Percentiles rank a stretch among this genome's conserved stretches.
These are phyloP conservation scores for Thelohanellus kitauei DNA, from an alignment of 30 jellyfish, hydroid and myxozoan species.

Conservation along the genomic window DNA sequence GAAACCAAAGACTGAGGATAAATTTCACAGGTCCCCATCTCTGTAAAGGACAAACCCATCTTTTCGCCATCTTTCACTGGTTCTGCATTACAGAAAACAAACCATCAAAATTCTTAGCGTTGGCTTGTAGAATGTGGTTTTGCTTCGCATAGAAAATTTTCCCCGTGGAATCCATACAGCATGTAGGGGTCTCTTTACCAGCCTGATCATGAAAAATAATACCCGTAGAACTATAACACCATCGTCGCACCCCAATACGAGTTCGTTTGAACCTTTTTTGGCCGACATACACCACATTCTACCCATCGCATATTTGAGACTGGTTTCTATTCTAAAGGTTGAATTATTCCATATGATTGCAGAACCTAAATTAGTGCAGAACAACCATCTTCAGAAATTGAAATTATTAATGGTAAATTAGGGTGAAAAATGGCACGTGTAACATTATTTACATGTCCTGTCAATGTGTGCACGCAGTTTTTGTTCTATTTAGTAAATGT, in stretches of 20 bases:
- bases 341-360: conserved; percentile 75
- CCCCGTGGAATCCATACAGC: conserved; percentile 89
- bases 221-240: conserved; percentile 87
- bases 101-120: conserved; percentile 38
- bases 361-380: conserved; percentile 14
- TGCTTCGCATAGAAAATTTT: conserved; percentile 57
- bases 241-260: conserved; percentile 78
- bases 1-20: conserved; percentile 69
- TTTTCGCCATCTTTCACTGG: conserved; percentile 63
- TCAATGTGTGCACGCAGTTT: conserved; percentile 68
- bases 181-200: conserved; percentile 88
- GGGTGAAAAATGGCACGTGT: conserved; percentile 67
- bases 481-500: conserved; percentile 15
- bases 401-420: conserved; percentile 46
- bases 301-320: conserved; percentile 74
- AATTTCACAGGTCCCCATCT: conserved; percentile 88
- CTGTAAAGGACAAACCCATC: conserved; percentile 55
- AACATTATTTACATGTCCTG: conserved; percentile 87
- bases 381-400: conserved; percentile 89
- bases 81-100: not conserved
- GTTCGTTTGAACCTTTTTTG: conserved; percentile 47
- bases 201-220: conserved; percentile 7
- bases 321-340: conserved; percentile 66
- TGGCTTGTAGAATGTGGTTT: conserved; percentile 76
- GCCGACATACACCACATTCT: conserved; percentile 78